Evolutionary conservation across 2,888 invertebrate genomes (phyloP), one percentile per base, ranked within the genome.

Genomic region (Brachynemurus nebulosus): DNA sequence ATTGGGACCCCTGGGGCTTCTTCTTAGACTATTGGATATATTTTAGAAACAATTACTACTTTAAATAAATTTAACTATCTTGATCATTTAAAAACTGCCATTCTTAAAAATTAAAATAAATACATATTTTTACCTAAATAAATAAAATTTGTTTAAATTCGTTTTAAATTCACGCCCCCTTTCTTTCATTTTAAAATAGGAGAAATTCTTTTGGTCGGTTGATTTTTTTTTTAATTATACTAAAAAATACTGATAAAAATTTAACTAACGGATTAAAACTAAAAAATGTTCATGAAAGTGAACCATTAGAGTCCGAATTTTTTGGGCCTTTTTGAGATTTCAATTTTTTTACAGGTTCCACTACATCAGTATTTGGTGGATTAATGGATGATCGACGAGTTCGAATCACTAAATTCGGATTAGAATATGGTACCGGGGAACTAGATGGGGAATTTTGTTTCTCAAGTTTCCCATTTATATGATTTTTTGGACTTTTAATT

Each of bases 361-460:
- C 17, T 8, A 48, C 50, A 27, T 51, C 50, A 1, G 36, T 42
- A 36, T 48, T 49, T 27, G 39, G 20, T n/a, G 37, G 37, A 21
- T 37, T 37, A 12, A 37, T 12, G 19, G 37, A 57, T 17, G 58
- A 52, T n/a, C 60, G 52, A 21, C 60, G 48, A 11, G 58, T 57
- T 40, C 58, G 47, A 23, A 57, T 56, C 5, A 58, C 54, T 12
- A 57, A 51, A 45, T 57, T 56, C 6, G 56, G 54, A 40, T 55
- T 56, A 7, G 53, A 46, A 44, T 54, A 56, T 9, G 58, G 56
- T 23, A 53, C 19, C 2, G 48, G 35, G 42, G 47, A 18, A 30
- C 8, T 14, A 12, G 30, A 11, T n/a, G 30, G 14, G 14, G n/a
- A 12, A 7, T 11, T 37, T 17, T 37, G 12, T 33, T 33, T 33